phyloP scores from a whole-genome alignment of 2,888 invertebrate species.

The Hydrotaea cyrtoneurina region DNA sequence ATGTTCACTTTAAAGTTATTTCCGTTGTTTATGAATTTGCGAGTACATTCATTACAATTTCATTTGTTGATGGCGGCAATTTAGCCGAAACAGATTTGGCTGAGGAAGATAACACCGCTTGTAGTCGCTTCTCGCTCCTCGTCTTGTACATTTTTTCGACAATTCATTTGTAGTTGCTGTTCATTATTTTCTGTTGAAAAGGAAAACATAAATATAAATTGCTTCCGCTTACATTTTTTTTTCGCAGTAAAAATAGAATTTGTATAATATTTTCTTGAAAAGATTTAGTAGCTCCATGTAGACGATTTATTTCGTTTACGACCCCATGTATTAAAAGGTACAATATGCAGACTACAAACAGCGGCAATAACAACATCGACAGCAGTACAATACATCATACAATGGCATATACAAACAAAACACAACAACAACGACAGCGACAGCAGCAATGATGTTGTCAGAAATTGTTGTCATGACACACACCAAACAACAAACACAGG shows the following conservation, averaged over 20 bases:
- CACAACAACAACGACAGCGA: constrained; percentile 5
- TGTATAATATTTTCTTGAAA: constrained; percentile 15
- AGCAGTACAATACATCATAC: background rate
- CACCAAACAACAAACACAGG: constrained; percentile 47
- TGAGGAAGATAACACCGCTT: too few species aligned
- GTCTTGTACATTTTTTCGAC: too few species aligned
- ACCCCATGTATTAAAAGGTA: constrained; percentile 53
- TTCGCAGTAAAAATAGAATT: constrained; percentile 10
- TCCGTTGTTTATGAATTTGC: constrained; percentile 6
- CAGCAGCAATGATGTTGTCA: constrained; percentile 52
- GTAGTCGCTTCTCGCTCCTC: too few species aligned
- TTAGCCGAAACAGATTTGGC: background rate
- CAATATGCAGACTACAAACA: background rate
- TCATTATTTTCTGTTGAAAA: constrained; percentile 17
- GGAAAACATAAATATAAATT: constrained; percentile 35
- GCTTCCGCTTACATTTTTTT: constrained; percentile 24
- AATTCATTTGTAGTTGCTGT: background rate
- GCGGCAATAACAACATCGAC: constrained; percentile 8
- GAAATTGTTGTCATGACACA: constrained; percentile 38
- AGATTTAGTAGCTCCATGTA: constrained; percentile 51
- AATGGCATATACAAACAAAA: background rate
- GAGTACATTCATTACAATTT: background rate
- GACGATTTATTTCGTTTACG: constrained; percentile 60
- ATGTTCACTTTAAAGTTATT: constrained; percentile 20
- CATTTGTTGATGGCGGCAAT: constrained; percentile 4